Evolutionary conservation across 2,113 vertebrate species (phyloP).

Genomic region (Pyrgilauda ruficollis): DNA sequence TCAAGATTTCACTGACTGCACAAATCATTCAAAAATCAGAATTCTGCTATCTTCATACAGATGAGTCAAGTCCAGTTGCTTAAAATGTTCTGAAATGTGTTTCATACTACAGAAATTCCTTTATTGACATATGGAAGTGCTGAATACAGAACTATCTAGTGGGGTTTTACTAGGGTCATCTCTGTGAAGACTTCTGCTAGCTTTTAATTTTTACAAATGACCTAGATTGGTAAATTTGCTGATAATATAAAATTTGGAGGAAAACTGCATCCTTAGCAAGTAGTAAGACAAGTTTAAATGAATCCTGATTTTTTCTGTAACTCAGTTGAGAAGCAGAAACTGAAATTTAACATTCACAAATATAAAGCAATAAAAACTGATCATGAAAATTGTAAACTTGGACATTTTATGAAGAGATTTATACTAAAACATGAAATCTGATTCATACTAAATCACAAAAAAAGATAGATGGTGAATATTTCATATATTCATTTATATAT

Average conservation of each 20-base stretch:
- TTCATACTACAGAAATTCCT: not conserved
- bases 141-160: not conserved
- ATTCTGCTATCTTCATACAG: not conserved
- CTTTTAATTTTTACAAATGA: conserved; percentile 31
- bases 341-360: conserved; percentile 47
- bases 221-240: conserved; percentile 25
- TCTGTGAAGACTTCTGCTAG: conserved; percentile 1
- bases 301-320: conserved; percentile 43
- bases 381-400: not conserved
- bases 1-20: not conserved
- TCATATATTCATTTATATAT: not conserved
- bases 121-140: not conserved
- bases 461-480: not conserved
- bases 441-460: not conserved
- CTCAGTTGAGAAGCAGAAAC: conserved; percentile 25
- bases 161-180: not conserved
- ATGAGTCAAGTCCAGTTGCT: not conserved
- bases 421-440: not conserved
- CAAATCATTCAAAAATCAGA: not conserved
- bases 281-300: conserved; percentile 44
- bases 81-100: not conserved
- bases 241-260: conserved; percentile 8
- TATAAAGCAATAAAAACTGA: not conserved
- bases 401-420: not conserved
- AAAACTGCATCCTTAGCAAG: conserved; percentile 27